Evolutionary conservation across 2,797 vertebrate genomes (phyloP).

Genomic region (Centroberyx gerrardi): DNA sequence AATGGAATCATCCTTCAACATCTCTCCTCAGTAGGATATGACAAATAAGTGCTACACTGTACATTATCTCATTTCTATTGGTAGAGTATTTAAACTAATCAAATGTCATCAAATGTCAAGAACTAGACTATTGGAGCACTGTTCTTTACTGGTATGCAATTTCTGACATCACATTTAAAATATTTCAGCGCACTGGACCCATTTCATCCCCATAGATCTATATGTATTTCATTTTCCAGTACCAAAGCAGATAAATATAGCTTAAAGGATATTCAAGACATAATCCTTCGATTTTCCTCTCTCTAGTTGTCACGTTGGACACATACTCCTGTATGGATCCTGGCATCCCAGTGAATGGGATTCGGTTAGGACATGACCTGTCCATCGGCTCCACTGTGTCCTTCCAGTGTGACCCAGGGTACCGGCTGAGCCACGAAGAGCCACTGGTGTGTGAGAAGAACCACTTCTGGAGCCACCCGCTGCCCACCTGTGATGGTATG

Average conservation of each 20-base stretch:
- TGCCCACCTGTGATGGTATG: conserved; percentile 97
- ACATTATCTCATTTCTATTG: too few relatives aligned
- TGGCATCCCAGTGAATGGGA: conserved; percentile 95
- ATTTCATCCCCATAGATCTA: too few relatives aligned
- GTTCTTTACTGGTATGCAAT: too few relatives aligned
- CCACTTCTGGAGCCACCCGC: conserved; percentile 97
- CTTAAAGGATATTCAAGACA: background rate
- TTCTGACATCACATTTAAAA: background rate
- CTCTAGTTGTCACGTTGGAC: conserved; percentile 94
- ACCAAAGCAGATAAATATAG: background rate
- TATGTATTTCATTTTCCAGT: background rate
- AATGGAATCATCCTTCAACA: too few relatives aligned
- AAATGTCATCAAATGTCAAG: too few relatives aligned
- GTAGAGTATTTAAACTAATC: too few relatives aligned
- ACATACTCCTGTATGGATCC: conserved; percentile 98
- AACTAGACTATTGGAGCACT: too few relatives aligned
- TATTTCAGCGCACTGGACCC: background rate
- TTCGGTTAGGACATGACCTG: conserved; percentile 93
- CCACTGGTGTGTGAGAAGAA: conserved; percentile 96
- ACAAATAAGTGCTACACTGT: too few relatives aligned
- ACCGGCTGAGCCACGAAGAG: conserved; percentile 95
- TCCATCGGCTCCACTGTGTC: conserved; percentile 96
- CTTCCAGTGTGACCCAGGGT: conserved; percentile 95
- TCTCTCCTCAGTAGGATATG: too few relatives aligned
- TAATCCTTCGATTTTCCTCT: conserved; percentile 15